These are phyloP conservation scores for Zeuzera pyrina DNA, from an alignment of 2,888 invertebrate species.

Conservation along the genomic window DNA sequence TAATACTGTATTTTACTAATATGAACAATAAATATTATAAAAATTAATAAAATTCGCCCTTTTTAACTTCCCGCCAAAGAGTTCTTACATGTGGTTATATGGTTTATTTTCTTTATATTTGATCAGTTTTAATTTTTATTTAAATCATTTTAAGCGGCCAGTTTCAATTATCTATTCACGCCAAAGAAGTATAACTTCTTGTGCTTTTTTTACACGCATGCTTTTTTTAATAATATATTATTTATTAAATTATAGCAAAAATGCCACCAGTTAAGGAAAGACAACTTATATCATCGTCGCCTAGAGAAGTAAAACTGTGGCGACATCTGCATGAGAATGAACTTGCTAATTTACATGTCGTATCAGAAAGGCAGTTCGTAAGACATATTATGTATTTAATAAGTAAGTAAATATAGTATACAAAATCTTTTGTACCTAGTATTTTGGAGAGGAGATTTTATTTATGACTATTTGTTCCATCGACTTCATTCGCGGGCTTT, in stretches of 20 bases:
- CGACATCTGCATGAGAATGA: conserved; percentile 30
- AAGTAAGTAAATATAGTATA: conserved; percentile 43
- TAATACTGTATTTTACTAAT: no score
- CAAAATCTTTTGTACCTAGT: not conserved
- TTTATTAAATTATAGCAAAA: conserved; percentile 39
- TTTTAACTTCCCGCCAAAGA: no score
- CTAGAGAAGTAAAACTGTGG: conserved; percentile 51
- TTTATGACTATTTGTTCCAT: not conserved
- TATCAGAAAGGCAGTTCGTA: conserved; percentile 58
- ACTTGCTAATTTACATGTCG: conserved; percentile 32
- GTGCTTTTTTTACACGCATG: no score
- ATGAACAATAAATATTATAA: no score
- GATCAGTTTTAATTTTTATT: no score
- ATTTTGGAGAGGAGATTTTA: not conserved
- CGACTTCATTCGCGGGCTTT: not conserved
- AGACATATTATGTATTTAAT: conserved; percentile 63
- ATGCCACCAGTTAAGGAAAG: conserved; percentile 46
- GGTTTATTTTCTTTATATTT: no score
- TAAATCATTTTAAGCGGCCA: no score
- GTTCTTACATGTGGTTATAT: no score
- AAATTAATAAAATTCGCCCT: no score
- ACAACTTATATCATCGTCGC: conserved; percentile 48
- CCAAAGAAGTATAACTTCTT: no score
- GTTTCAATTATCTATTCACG: no score
- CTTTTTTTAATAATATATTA: no score